Evolutionary conservation across 2,797 vertebrate species (phyloP), one percentile per base, ranked within the genome.

Genomic region (Pelochelys cantorii): DNA sequence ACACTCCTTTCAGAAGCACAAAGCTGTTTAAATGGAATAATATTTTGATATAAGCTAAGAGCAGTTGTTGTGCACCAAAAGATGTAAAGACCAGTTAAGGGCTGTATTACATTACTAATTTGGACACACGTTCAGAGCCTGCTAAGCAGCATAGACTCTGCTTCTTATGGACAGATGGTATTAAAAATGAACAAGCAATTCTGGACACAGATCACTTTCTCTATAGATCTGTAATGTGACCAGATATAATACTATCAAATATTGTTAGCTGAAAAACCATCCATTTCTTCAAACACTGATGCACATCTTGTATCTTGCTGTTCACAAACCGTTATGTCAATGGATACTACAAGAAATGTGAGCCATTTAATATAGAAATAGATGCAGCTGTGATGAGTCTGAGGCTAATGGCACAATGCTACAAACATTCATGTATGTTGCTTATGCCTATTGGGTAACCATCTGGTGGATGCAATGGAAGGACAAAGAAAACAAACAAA

Each of bases 401-500:
- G 88, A 90, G 77, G 56, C 52, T 10, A 71, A 89, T 13, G 83
- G 12, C 29, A 71, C 25, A 60, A 6, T 86, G 18, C 11, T 89
- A n/a, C 34, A 75, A 25, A 54, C 34, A 78, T 22, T 13, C 0
- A 0, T 15, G 14, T 8, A 79, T 79, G 15, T 81, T 92, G 52
- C 42, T 23, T 87, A 78, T 15, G 11, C 54, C 53, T 83, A 74
- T 37, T 37, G 18, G 53, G 12, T n/a, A 60, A 82, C 83, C 68
- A 90, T 80, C 86, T 79, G 77, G 79, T 18, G 48, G 60, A 75
- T 91, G 77, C 54, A 93, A 77, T 53, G 86, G 9, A 25, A 79
- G 85, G 20, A 77, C 22, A 56, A 84, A 17, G 59, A 29, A 85
- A 82, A 75, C 54, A 91, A 91, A 74, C 91, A 75, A 87, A 93